Percentiles rank a stretch among this genome's conserved stretches.
phyloP scores from a whole-genome alignment of 1,140 invertebrate genomes.

The Drosophila setifemur region DNA sequence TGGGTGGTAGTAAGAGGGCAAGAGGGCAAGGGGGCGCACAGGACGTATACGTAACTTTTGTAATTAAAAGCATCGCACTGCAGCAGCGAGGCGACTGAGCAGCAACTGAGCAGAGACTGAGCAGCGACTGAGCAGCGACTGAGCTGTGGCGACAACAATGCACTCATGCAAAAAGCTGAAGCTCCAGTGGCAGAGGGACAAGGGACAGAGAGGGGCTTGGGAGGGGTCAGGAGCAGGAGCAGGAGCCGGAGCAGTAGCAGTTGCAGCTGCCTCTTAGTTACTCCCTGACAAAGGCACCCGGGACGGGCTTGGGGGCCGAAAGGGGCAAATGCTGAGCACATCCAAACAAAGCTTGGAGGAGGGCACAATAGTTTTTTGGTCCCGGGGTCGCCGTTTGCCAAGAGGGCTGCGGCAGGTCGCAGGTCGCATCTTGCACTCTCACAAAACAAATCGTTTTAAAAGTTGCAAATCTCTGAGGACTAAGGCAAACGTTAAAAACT shows the following conservation, averaged over 20 bases:
- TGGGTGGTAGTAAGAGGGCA: too few species aligned
- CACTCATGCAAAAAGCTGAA: constrained; percentile 64
- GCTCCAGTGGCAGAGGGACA: constrained; percentile 20
- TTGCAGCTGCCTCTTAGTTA: constrained; percentile 48
- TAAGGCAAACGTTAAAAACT: too few species aligned
- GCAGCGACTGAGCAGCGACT: not conserved
- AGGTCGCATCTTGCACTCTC: constrained; percentile 22
- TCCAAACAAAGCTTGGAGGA: constrained; percentile 63
- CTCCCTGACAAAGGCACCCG: constrained; percentile 31
- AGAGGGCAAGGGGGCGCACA: constrained; percentile 37
- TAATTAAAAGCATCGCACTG: constrained; percentile 77
- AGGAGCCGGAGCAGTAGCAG: constrained; percentile 15
- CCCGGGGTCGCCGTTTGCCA: constrained; percentile 47
- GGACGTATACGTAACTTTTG: constrained; percentile 78
- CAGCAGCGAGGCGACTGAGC: constrained; percentile 21
- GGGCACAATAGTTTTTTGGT: constrained; percentile 65
- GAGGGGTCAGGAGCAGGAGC: constrained; percentile 9
- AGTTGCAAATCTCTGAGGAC: too few species aligned
- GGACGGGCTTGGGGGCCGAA: constrained; percentile 2
- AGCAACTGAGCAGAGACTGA: not conserved
- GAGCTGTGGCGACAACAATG: constrained; percentile 48
- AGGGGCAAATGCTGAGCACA: constrained; percentile 43
- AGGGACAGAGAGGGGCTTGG: too few species aligned
- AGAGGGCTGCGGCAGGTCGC: constrained; percentile 26
- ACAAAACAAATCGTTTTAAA: constrained; percentile 18